Conservation (phyloP, 2,113 vertebrate genomes). For the Trinectes maculatus region DNA sequence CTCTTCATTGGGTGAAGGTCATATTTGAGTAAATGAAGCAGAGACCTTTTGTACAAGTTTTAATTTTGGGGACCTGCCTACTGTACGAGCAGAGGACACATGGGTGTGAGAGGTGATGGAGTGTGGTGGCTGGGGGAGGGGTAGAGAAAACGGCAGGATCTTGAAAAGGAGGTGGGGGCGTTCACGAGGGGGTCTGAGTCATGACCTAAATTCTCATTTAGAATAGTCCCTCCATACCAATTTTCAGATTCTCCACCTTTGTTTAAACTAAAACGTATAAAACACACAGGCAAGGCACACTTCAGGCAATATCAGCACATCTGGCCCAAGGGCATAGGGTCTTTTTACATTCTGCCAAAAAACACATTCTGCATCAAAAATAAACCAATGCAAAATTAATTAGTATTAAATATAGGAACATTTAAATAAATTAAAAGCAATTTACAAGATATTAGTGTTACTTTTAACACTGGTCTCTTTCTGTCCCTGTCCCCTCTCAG, state of each 20-base stretch:
- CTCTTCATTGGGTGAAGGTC: not conserved
- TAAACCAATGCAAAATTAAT: not conserved
- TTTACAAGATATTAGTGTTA: not conserved
- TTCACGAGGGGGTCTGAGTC: conserved; percentile 64
- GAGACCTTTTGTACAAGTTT: conserved; percentile 23
- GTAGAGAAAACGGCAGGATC: conserved; percentile 57
- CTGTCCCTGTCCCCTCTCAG: not conserved
- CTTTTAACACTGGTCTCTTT: not conserved
- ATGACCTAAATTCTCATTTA: conserved; percentile 79
- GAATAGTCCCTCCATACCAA: conserved; percentile 30
- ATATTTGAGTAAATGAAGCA: conserved; percentile 23
- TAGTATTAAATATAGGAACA: not conserved
- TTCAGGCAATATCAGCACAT: conserved; percentile 4
- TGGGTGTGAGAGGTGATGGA: conserved; percentile 47
- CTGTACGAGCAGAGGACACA: conserved; percentile 44
- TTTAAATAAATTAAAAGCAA: not conserved
- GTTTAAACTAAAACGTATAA: not conserved
- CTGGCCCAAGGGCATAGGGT: not conserved
- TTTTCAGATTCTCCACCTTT: conserved; percentile 11
- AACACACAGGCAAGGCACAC: not conserved
- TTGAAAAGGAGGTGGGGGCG: conserved; percentile 45
- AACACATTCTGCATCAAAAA: conserved; percentile 1
- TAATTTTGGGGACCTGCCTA: conserved; percentile 44
- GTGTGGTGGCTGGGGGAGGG: conserved; percentile 60
- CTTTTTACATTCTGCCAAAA: conserved; percentile 7